Conservation (phyloP, 2,797 vertebrate genomes). For the Sebastes taczanowskii region DNA sequence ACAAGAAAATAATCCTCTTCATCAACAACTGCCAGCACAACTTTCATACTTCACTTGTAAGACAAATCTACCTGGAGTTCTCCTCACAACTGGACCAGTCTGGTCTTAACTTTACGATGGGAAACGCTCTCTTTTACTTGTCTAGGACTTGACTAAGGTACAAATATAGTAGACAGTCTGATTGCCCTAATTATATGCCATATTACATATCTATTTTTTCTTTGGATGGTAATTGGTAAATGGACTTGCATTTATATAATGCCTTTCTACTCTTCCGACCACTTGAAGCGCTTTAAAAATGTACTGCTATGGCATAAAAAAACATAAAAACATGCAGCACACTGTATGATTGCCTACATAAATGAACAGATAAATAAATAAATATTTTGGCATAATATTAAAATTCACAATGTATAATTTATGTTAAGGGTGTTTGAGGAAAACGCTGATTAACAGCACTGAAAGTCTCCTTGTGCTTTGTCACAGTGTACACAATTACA, state of each 20-base stretch:
- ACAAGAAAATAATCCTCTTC: not conserved
- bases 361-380: not conserved
- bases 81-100: constrained; percentile 4
- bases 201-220: not conserved
- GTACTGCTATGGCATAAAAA: not conserved
- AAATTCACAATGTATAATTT: not conserved
- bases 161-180: not conserved
- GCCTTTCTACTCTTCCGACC: not conserved
- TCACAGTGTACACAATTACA: not conserved
- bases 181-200: not conserved
- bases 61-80: not conserved
- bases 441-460: no score
- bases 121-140: not conserved
- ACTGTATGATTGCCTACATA: not conserved
- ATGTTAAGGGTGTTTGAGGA: not conserved
- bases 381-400: not conserved
- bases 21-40: not conserved
- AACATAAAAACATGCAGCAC: no score
- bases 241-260: not conserved
- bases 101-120: not conserved
- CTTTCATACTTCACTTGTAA: no score
- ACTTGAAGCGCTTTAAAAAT: no score
- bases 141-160: not conserved
- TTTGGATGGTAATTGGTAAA: no score
- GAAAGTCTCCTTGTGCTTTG: no score